Evolutionary conservation across 2,113 vertebrate species (phyloP).

Genomic region (Oncorhynchus keta): DNA sequence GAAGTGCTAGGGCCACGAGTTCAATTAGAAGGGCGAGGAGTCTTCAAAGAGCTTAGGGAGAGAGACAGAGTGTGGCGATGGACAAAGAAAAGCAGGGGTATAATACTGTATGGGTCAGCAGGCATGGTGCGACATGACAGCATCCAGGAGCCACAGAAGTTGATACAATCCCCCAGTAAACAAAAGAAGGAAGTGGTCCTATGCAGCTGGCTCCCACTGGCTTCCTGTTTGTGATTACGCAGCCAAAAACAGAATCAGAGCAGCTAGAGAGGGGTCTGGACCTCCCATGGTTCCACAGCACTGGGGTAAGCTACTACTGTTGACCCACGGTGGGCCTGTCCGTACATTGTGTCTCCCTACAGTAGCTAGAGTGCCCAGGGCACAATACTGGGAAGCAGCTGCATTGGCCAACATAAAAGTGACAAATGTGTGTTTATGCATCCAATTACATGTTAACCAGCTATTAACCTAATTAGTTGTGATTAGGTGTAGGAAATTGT

Average conservation of each 20-base stretch:
- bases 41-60: constrained; percentile 3
- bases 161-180: constrained; percentile 56
- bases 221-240: constrained; percentile 78
- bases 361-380: constrained; percentile 28
- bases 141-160: neutral
- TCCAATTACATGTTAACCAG: constrained; percentile 7
- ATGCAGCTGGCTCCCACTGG: constrained; percentile 68
- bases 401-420: constrained; percentile 50
- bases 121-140: constrained; percentile 31
- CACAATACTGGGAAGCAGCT: constrained; percentile 79
- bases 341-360: constrained; percentile 51
- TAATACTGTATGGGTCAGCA: neutral
- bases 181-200: constrained; percentile 76
- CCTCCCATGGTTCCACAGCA: constrained; percentile 59
- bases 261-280: constrained; percentile 42
- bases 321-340: constrained; percentile 35
- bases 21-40: neutral
- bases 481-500: neutral
- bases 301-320: constrained; percentile 40
- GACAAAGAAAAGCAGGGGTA: neutral
- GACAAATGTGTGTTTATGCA: constrained; percentile 45
- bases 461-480: constrained; percentile 39
- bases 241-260: constrained; percentile 72
- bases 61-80: neutral
- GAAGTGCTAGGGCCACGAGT: neutral